Evolutionary conservation across 2,888 invertebrate species (phyloP).

Genomic region (Blastobasis adustella): DNA sequence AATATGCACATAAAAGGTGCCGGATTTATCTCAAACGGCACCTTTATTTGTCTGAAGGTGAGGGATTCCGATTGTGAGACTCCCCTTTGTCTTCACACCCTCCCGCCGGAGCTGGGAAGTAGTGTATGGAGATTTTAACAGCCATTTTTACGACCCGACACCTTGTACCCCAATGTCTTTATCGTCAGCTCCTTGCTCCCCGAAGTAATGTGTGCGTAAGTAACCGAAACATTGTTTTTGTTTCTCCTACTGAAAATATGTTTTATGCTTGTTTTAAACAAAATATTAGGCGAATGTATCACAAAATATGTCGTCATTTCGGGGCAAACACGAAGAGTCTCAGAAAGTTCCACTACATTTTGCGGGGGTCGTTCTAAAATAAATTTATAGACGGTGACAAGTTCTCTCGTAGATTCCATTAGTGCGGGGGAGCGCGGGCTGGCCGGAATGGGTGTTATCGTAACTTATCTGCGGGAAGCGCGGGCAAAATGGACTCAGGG

Average conservation of each 20-base stretch:
- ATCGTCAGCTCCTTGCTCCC: too few species aligned
- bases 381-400: constrained; percentile 4
- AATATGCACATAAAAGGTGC: constrained; percentile 1
- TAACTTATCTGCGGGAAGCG: not conserved
- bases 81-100: not conserved
- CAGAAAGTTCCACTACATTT: not conserved
- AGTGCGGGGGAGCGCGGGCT: not conserved
- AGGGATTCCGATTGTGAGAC: not conserved
- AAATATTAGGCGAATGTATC: too few species aligned
- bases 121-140: too few species aligned
- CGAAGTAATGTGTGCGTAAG: too few species aligned
- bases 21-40: not conserved
- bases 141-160: too few species aligned
- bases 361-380: not conserved
- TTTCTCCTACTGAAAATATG: too few species aligned
- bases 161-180: too few species aligned
- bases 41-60: not conserved
- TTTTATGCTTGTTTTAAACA: too few species aligned
- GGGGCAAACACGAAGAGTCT: too few species aligned
- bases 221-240: too few species aligned
- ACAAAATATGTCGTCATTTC: too few species aligned
- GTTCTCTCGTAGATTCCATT: constrained; percentile 3
- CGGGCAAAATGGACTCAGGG: not conserved
- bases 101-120: not conserved
- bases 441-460: not conserved